These are phyloP conservation scores for Herpailurus yagouaroundi DNA, from an alignment of 2,113 vertebrate genomes.

Conservation along the genomic window DNA sequence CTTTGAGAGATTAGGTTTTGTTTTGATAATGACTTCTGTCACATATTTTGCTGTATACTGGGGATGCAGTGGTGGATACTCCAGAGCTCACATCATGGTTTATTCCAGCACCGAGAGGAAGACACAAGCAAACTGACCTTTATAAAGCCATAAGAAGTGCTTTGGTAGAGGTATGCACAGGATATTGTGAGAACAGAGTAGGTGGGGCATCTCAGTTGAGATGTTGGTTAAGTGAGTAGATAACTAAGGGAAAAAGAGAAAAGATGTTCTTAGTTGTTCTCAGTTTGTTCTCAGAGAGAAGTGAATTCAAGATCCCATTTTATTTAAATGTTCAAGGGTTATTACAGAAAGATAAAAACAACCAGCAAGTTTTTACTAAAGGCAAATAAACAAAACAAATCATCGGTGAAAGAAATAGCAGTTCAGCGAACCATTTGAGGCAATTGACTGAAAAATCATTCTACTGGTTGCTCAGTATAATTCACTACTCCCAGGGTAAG, in stretches of 20 bases:
- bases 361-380: neutral
- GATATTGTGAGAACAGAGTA: neutral
- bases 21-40: neutral
- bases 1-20: neutral
- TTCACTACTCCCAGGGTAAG: neutral
- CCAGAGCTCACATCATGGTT: neutral
- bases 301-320: neutral
- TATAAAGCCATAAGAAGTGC: neutral
- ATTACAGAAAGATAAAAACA: neutral
- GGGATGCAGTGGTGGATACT: neutral
- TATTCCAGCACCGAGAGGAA: neutral
- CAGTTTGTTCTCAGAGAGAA: neutral
- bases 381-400: neutral
- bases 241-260: neutral
- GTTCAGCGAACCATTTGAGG: neutral
- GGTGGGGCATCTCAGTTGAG: neutral
- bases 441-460: constrained; percentile 2
- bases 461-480: neutral
- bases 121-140: neutral
- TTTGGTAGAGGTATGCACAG: neutral
- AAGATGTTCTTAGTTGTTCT: neutral
- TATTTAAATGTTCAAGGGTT: neutral
- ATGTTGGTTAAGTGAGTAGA: neutral
- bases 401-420: neutral
- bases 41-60: neutral